Conservation (phyloP, 2,797 vertebrate species). For the Fistularia commersonii region DNA sequence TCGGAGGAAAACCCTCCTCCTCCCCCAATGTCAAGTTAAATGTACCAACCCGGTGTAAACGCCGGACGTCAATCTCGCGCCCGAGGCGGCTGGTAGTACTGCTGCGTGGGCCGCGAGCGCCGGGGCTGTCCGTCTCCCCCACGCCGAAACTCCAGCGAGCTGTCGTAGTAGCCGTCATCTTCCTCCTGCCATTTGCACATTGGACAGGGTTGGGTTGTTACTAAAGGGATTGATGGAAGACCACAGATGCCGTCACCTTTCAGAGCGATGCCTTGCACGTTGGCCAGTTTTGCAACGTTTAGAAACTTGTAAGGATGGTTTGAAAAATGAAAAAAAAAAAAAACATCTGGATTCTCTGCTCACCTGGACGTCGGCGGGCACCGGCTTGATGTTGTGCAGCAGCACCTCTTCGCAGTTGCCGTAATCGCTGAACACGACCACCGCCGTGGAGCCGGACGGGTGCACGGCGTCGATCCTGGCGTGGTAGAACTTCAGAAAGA, state of each 20-base stretch:
- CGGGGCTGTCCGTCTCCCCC: constrained; percentile 94
- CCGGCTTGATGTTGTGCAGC: constrained; percentile 91
- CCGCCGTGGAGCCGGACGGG: constrained; percentile 93
- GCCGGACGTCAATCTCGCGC: constrained; percentile 86
- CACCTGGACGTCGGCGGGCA: constrained; percentile 87
- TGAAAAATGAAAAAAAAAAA: no score
- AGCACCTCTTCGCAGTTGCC: constrained; percentile 99
- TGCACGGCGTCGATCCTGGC: constrained; percentile 95
- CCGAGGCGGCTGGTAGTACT: constrained; percentile 96
- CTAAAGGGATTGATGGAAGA: no score
- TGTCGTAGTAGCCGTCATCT: constrained; percentile 90
- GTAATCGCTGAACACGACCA: constrained; percentile 96
- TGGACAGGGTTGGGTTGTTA: constrained; percentile 46
- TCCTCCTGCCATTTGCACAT: constrained; percentile 79
- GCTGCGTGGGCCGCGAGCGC: constrained; percentile 89
- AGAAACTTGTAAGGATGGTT: no score
- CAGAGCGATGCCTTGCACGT: no score
- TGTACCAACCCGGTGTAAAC: constrained; percentile 48
- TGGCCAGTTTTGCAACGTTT: no score
- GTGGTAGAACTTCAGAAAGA: constrained; percentile 84
- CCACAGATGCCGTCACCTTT: no score
- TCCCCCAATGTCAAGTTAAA: constrained; percentile 38
- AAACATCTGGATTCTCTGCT: constrained; percentile 65
- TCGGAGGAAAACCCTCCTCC: constrained; percentile 3
- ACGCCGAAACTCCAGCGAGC: constrained; percentile 90